Percentiles rank a stretch among this genome's conserved stretches.
Evolutionary conservation across 2,113 vertebrate species (phyloP).

Genomic region (Centropus bengalensis): DNA sequence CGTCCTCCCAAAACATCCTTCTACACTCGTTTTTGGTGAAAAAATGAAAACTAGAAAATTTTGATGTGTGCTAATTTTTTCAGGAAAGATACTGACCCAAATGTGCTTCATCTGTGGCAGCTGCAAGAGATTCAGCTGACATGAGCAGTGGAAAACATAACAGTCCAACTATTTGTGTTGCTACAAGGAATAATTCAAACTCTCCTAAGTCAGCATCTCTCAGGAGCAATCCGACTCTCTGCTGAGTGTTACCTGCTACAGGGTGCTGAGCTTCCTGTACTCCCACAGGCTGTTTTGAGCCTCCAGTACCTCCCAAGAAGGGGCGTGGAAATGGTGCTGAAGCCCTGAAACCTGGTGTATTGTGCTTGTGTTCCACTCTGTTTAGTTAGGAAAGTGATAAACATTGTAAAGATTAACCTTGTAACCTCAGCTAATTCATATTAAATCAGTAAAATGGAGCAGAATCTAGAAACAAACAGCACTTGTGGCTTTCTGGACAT

Average conservation of each 20-base stretch:
- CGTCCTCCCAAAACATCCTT: background rate
- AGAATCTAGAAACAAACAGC: conserved; percentile 37
- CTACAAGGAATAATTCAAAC: background rate
- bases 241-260: background rate
- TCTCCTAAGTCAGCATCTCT: background rate
- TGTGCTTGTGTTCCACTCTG: conserved; percentile 16
- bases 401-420: conserved; percentile 58
- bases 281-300: background rate
- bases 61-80: background rate
- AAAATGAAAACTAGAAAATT: background rate
- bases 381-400: conserved; percentile 45
- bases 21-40: background rate
- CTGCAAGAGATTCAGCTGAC: background rate
- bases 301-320: conserved; percentile 38
- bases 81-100: background rate
- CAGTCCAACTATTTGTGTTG: background rate
- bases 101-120: background rate
- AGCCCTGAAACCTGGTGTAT: background rate
- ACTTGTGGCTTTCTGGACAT: conserved; percentile 43
- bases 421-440: conserved; percentile 51
- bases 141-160: rapidly evolving
- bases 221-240: background rate
- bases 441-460: conserved; percentile 33
- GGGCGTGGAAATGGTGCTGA: background rate
- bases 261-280: background rate